A percentile compares a stretch with the other conserved stretches of the same genome.
Evolutionary conservation across 2,797 vertebrate species (phyloP).

Genomic region (Zalophus californianus): DNA sequence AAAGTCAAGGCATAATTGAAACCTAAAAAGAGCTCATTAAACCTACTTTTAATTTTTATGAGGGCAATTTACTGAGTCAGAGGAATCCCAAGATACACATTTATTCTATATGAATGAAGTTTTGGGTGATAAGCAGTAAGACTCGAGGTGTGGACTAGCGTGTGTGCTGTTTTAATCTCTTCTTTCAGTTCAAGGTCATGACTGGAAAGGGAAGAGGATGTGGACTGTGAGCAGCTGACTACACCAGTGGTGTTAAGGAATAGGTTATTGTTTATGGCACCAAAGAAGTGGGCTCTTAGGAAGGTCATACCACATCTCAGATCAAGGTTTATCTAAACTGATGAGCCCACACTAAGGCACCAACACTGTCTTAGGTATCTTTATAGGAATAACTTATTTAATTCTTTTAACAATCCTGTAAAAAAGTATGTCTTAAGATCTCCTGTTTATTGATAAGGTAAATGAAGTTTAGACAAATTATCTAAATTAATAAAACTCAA

Average conservation of each 20-base stretch:
- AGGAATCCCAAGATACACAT: neutral
- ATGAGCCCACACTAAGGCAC: neutral
- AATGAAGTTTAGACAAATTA: neutral
- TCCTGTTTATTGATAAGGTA: neutral
- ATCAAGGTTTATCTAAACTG: neutral
- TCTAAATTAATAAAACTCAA: constrained; percentile 13
- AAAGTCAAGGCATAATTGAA: neutral
- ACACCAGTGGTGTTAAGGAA: neutral
- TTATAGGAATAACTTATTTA: neutral
- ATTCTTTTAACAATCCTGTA: neutral
- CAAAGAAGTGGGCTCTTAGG: neutral
- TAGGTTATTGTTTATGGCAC: neutral
- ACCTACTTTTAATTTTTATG: neutral
- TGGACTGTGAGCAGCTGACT: neutral
- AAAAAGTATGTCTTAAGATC: neutral
- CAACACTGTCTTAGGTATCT: neutral
- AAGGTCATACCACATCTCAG: neutral
- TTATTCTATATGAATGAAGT: neutral
- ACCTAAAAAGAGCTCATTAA: neutral
- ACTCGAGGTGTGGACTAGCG: no score
- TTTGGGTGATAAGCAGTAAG: neutral
- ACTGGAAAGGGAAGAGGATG: neutral
- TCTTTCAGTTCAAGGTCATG: neutral
- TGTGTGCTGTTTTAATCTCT: neutral
- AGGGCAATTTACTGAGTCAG: neutral